Evolutionary conservation across 1,140 invertebrate genomes (phyloP).

Genomic region (Paraescarpia echinospica): DNA sequence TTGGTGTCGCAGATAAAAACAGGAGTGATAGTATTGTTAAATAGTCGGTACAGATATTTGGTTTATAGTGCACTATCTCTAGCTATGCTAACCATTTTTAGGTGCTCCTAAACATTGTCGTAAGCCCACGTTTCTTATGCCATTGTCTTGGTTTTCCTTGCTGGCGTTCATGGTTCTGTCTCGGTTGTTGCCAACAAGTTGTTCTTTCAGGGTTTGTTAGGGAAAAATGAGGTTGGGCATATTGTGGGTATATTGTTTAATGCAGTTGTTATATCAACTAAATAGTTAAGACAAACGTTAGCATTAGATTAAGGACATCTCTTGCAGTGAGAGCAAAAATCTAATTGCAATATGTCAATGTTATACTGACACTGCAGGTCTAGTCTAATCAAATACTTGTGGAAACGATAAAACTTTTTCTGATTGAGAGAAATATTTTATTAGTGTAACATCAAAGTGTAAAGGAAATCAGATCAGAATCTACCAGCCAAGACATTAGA

Average conservation of each 20-base stretch:
- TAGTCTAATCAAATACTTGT: background rate
- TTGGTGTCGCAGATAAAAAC: background rate
- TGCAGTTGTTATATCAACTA: background rate
- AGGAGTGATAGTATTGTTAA: background rate
- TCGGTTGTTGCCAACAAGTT: background rate
- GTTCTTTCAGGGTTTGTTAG: background rate
- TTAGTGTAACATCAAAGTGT: no score
- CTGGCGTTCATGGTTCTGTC: background rate
- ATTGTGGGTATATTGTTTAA: background rate
- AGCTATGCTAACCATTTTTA: background rate
- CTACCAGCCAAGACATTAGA: no score
- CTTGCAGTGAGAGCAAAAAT: background rate
- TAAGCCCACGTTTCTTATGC: background rate
- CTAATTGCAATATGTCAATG: background rate
- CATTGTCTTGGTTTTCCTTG: background rate
- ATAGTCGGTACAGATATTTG: background rate
- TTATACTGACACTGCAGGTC: background rate
- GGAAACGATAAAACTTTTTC: no score
- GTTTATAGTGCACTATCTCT: background rate
- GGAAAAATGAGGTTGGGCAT: background rate
- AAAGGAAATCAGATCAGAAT: no score
- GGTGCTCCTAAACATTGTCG: background rate
- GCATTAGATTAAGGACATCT: background rate
- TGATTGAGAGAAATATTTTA: no score
- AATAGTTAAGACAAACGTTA: background rate